A percentile compares a stretch with the other conserved stretches of the same genome.
Conservation (phyloP, 2,113 vertebrate species). For the Galeopterus variegatus region DNA sequence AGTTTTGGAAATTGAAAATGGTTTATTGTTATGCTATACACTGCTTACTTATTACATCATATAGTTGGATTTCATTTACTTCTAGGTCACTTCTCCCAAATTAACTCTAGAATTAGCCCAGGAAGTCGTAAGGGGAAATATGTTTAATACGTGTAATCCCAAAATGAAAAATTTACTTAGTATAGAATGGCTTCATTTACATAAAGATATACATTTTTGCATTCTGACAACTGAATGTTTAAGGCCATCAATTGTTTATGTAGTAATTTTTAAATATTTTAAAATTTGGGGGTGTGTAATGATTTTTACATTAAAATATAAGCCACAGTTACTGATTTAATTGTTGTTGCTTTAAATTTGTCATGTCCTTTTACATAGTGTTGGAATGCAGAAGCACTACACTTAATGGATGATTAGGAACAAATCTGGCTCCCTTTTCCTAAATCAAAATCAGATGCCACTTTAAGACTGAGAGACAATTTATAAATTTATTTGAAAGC, state of each 20-base stretch:
- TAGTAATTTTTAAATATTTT: background rate
- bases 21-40: background rate
- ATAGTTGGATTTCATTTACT: background rate
- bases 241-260: background rate
- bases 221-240: background rate
- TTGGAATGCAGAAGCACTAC: background rate
- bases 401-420: background rate
- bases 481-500: background rate
- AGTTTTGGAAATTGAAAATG: background rate
- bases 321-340: background rate
- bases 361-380: background rate
- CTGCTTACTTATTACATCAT: background rate
- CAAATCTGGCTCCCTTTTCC: background rate
- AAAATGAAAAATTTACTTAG: background rate
- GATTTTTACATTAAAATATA: background rate
- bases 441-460: background rate
- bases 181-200: background rate
- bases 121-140: background rate
- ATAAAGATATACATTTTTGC: background rate
- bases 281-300: slow-evolving; percentile 13
- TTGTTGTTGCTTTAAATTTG: background rate
- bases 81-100: background rate
- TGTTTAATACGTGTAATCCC: background rate
- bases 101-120: background rate
- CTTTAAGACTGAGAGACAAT: background rate